Evolutionary conservation across 2,797 vertebrate species (phyloP).

Genomic region (Ctenopoma multispine): DNA sequence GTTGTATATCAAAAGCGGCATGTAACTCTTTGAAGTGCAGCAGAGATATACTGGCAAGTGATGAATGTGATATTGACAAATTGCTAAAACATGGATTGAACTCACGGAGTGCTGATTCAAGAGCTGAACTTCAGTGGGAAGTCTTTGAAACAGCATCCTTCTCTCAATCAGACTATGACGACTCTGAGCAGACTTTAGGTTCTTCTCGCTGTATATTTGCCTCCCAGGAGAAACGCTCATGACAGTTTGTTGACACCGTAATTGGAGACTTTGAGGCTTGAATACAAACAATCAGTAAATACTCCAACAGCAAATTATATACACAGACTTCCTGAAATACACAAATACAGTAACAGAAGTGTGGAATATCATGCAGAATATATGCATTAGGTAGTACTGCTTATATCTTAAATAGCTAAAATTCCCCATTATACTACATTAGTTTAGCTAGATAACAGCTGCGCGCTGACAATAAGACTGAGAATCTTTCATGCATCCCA

Average conservation of each 20-base stretch:
- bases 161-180: slow-evolving; percentile 5
- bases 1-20: slow-evolving; percentile 53
- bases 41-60: slow-evolving; percentile 37
- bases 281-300: no score
- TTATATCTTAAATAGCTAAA: no score
- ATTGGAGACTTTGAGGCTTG: no score
- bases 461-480: no score
- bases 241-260: neutral
- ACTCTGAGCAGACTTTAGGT: neutral
- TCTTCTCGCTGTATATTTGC: slow-evolving; percentile 11
- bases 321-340: no score
- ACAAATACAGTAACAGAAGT: no score
- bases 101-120: slow-evolving; percentile 22
- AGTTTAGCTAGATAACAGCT: no score
- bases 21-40: slow-evolving; percentile 43
- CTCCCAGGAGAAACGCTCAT: slow-evolving; percentile 7
- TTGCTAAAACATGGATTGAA: slow-evolving; percentile 50
- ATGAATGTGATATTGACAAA: slow-evolving; percentile 64
- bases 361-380: no score
- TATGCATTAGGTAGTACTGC: no score
- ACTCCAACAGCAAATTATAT: no score
- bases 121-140: slow-evolving; percentile 36
- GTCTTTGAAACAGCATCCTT: slow-evolving; percentile 39
- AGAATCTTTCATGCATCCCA: no score
- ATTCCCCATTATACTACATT: no score